Evolutionary conservation across 1,140 invertebrate species (phyloP), one percentile per base, ranked within the genome.

Genomic region (Macrobrachium nipponense): DNA sequence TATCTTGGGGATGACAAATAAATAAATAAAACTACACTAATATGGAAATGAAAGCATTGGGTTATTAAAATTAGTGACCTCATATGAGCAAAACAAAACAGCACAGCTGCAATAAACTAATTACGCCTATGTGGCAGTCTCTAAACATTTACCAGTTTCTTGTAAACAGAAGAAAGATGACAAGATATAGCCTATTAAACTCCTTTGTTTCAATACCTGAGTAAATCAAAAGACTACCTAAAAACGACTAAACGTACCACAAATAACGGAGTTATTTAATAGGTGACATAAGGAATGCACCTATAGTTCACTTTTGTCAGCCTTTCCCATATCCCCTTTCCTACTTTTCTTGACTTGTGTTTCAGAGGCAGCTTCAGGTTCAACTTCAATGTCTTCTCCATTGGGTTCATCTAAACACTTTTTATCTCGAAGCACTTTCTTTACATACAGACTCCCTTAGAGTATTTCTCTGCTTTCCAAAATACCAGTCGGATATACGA

Each of bases 401-500:
- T 87, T 87, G 10, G 88, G 85, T 60, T 88, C 85, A 36, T 76
- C 60, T 17, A 88, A 81, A 60, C 88, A 88, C 66, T 83, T 80
- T 14, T 60, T 66, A 10, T 87, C 68, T 14, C 58, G 18, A 8
- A 88, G 51, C 15, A 87, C 36, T 27, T 66, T 44, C 14, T 51
- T 51, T 27, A 61, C 88, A 88, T n/a, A 88, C 80, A 10, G 60
- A 27, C 60, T 27, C 76, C 68, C 92, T 80, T 5, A 88, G 81
- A 66, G 20, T 8, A 3, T 14, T 23, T 12, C 4, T 89, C 83
- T 92, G 92, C 78, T 92, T 89, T 62, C 92, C 90, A 87, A 90
- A 93, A 88, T 93, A 93, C 93, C 93, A 93, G 15, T 92, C 90
- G 89, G 92, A 92, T 84, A 93, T 93, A 62, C 90, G 91, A 10